Percentiles rank a stretch among this genome's conserved stretches.
Evolutionary conservation across 2,888 invertebrate genomes (phyloP).

Genomic region (Catocala sponsa): DNA sequence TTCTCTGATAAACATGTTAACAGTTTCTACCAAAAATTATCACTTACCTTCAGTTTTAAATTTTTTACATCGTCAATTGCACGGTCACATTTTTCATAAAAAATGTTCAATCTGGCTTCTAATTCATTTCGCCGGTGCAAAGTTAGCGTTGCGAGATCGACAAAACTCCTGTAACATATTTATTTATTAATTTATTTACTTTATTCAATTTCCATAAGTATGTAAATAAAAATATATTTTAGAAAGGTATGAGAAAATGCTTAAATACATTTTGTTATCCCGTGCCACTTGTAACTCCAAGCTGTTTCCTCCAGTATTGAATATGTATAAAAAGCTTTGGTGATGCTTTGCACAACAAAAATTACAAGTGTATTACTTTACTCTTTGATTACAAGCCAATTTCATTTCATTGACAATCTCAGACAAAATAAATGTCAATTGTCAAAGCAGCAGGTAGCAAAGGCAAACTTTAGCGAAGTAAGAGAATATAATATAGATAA

Average conservation of each 20-base stretch:
- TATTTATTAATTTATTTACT: no score
- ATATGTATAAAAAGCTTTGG: no score
- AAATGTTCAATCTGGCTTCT: conserved; percentile 70
- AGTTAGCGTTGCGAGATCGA: conserved; percentile 76
- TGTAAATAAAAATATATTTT: conserved; percentile 29
- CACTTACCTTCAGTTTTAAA: conserved; percentile 73
- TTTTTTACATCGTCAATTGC: conserved; percentile 71
- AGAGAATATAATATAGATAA: no score
- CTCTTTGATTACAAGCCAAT: no score
- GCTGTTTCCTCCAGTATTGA: conserved; percentile 1
- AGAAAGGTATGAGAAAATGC: conserved; percentile 49
- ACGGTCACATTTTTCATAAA: conserved; percentile 74
- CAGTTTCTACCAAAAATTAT: neutral
- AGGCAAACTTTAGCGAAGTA: no score
- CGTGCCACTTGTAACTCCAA: neutral
- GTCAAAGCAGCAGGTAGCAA: no score
- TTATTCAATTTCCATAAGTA: neutral
- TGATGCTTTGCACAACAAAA: no score
- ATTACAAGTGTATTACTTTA: no score
- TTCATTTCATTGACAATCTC: no score
- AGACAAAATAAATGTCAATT: no score
- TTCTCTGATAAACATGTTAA: no score
- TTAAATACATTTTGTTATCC: conserved; percentile 49
- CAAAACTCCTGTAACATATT: conserved; percentile 73
- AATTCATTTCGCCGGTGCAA: conserved; percentile 77